Conservation (phyloP, 2,888 invertebrate species). For the Polyommatus icarus region DNA sequence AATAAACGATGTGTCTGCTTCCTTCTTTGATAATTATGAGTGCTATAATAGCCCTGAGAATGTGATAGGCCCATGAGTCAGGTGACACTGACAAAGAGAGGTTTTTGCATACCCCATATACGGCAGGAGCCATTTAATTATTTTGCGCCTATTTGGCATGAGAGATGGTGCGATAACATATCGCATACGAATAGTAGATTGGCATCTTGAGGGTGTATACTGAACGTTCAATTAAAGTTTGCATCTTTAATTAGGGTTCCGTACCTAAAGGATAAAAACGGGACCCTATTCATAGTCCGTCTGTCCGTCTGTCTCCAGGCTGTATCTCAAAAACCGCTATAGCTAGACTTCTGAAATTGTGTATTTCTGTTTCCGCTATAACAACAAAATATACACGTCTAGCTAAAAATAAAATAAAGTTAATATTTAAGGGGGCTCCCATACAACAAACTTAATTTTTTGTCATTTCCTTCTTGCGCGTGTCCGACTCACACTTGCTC, state of each 20-base stretch:
- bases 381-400: too few species aligned
- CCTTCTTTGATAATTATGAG: slow-evolving; percentile 9
- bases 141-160: slow-evolving; percentile 15
- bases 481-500: too few species aligned
- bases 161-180: background rate
- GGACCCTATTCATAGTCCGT: too few species aligned
- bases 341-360: too few species aligned
- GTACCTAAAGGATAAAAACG: too few species aligned
- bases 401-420: too few species aligned
- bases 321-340: too few species aligned
- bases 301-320: too few species aligned
- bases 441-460: too few species aligned
- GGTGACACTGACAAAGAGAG: slow-evolving; percentile 9
- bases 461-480: too few species aligned
- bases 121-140: background rate
- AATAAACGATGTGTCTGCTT: slow-evolving; percentile 15
- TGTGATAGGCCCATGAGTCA: slow-evolving; percentile 8
- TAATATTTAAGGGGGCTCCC: too few species aligned
- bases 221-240: background rate
- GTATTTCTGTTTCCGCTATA: too few species aligned
- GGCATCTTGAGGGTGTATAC: background rate
- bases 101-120: background rate
- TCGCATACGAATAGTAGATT: background rate
- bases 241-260: background rate
- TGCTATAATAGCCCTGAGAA: background rate